phyloP scores from a whole-genome alignment of 2,797 vertebrate genomes.

The Margarornis squamiger region DNA sequence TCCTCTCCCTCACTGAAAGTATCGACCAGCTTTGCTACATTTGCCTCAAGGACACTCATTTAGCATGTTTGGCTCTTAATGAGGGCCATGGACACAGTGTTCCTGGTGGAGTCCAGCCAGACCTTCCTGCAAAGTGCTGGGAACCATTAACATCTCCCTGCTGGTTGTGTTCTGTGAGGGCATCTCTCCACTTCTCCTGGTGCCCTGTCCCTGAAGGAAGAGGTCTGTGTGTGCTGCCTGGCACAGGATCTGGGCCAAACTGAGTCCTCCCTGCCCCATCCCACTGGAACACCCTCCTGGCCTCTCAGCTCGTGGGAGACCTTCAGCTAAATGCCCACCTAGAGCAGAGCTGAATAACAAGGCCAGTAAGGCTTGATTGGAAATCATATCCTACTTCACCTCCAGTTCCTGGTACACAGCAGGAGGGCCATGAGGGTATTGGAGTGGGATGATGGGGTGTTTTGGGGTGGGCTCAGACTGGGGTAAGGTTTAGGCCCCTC shows the following conservation, averaged over 20 bases:
- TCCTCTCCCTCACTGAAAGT: background rate
- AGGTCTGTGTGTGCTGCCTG: background rate
- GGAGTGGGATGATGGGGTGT: too few relatives aligned
- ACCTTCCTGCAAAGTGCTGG: background rate
- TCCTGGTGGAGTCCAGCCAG: background rate
- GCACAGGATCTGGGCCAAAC: background rate
- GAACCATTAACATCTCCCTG: background rate
- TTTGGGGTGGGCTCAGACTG: rapidly evolving
- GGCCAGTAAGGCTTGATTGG: background rate
- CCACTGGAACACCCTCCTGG: background rate
- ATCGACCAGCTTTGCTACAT: background rate
- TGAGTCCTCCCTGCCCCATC: background rate
- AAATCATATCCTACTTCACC: background rate
- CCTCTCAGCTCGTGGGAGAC: background rate
- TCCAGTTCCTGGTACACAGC: background rate
- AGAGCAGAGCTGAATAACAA: background rate
- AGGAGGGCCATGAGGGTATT: background rate
- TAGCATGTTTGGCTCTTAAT: background rate
- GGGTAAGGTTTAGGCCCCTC: background rate
- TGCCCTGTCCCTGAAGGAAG: background rate
- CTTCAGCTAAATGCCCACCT: background rate
- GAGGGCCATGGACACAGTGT: background rate
- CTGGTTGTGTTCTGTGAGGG: background rate
- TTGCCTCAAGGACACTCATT: background rate
- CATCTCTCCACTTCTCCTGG: background rate